These are phyloP conservation scores for Eriosoma lanigerum DNA, from an alignment of 1,140 invertebrate species.

Conservation along the genomic window DNA sequence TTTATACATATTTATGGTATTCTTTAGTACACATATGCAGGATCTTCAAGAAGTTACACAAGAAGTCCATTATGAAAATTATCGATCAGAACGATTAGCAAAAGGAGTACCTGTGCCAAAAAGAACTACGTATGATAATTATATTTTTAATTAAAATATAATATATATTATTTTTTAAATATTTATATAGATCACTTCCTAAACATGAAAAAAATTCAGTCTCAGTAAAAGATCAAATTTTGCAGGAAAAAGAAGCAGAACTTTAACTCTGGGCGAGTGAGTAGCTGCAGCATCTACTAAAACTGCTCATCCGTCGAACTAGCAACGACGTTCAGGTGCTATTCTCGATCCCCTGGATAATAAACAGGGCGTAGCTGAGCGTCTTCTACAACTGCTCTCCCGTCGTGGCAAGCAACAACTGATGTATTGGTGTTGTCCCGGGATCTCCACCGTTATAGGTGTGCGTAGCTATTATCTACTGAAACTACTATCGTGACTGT, in stretches of 20 bases:
- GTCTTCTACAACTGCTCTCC: too few species aligned
- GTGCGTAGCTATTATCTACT: too few species aligned
- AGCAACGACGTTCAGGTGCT: too few species aligned
- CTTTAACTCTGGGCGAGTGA: too few species aligned
- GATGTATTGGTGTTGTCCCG: too few species aligned
- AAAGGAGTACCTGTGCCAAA: slow-evolving; percentile 75
- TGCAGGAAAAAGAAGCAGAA: slow-evolving; percentile 89
- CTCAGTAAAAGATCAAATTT: slow-evolving; percentile 75
- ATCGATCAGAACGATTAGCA: slow-evolving; percentile 81
- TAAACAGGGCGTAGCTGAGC: too few species aligned
- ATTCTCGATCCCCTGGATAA: too few species aligned
- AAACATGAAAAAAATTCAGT: slow-evolving; percentile 54
- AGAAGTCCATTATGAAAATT: slow-evolving; percentile 97
- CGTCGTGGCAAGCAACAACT: too few species aligned
- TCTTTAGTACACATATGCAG: slow-evolving; percentile 87
- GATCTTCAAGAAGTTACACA: slow-evolving; percentile 94
- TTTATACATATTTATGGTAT: background rate
- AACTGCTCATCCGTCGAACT: too few species aligned
- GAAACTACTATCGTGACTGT: too few species aligned
- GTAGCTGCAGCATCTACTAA: too few species aligned
- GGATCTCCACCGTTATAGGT: too few species aligned
- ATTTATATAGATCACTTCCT: slow-evolving; percentile 54
- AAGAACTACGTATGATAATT: slow-evolving; percentile 66
- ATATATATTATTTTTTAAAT: background rate
- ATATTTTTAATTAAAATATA: background rate